A percentile compares a stretch with the other conserved stretches of the same genome.
Conservation (phyloP, 1,140 invertebrate genomes). For the Belonocnema kinseyi region DNA sequence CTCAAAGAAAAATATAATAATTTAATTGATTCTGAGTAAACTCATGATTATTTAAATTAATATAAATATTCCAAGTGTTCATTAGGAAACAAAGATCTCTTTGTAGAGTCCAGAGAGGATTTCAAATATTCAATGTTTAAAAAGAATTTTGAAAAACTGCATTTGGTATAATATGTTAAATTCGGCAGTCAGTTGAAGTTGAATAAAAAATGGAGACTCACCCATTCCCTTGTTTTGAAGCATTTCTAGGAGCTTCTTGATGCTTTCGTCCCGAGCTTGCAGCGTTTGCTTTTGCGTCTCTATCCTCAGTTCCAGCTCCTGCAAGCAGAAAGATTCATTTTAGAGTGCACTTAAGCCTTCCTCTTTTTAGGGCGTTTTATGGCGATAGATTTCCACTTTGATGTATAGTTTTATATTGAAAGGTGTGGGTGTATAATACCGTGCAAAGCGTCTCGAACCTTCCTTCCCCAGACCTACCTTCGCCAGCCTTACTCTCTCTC, state of each 20-base stretch:
- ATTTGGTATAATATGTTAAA: background rate
- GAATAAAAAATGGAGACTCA: constrained; percentile 76
- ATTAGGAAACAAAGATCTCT: background rate
- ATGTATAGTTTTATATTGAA: no score
- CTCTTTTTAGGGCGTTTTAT: no score
- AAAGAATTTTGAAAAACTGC: no score
- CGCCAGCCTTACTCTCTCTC: no score
- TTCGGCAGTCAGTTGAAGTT: background rate
- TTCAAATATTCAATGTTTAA: background rate
- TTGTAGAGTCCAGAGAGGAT: background rate
- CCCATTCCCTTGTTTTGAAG: constrained; percentile 97
- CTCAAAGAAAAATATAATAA: no score
- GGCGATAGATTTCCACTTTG: no score
- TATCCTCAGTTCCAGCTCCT: constrained; percentile 96
- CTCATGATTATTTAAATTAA: no score
- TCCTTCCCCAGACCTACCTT: no score
- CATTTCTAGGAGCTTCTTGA: constrained; percentile 99
- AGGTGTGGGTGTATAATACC: no score
- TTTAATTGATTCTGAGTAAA: no score
- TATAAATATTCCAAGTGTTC: background rate
- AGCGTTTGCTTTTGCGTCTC: constrained; percentile 99
- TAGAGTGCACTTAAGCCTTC: no score
- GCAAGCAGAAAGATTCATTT: constrained; percentile 58
- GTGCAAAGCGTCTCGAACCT: no score
- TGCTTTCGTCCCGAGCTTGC: constrained; percentile 96